phyloP scores from a whole-genome alignment of 2,888 invertebrate genomes.

The Pterostichus madidus region DNA sequence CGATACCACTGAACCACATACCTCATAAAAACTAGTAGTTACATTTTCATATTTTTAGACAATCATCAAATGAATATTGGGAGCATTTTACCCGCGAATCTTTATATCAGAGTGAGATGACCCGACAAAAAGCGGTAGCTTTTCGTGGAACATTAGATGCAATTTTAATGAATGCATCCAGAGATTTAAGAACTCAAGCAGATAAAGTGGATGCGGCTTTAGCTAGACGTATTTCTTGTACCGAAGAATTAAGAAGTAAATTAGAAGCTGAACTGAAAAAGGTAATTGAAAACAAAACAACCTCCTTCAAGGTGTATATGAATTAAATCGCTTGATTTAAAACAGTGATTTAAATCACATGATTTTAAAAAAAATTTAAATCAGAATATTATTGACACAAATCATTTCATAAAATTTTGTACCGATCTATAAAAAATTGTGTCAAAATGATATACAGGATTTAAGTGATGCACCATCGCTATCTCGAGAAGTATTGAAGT shows the following conservation, averaged over 20 bases:
- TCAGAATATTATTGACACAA: too few species aligned
- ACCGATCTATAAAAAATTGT: too few species aligned
- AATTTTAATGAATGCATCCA: conserved; percentile 86
- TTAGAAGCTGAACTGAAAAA: conserved; percentile 85
- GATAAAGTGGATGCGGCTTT: conserved; percentile 89
- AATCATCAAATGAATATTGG: conserved; percentile 92
- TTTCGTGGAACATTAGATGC: conserved; percentile 86
- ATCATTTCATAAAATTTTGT: too few species aligned
- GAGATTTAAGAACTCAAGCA: conserved; percentile 90
- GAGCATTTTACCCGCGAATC: conserved; percentile 90
- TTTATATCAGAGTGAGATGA: conserved; percentile 86
- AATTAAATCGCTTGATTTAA: too few species aligned
- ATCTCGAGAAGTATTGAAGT: too few species aligned
- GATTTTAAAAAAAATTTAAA: too few species aligned
- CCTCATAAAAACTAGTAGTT: too few species aligned
- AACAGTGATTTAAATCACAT: too few species aligned
- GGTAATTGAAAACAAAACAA: conserved; percentile 70
- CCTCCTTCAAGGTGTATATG: too few species aligned
- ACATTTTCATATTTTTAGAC: conserved; percentile 81
- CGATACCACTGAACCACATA: too few species aligned
- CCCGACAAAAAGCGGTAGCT: conserved; percentile 86
- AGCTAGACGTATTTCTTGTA: conserved; percentile 86
- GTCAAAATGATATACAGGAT: too few species aligned
- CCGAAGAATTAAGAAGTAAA: conserved; percentile 85
- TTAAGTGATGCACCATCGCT: too few species aligned